Conservation (phyloP, 1,140 invertebrate species). For the Bombus waltoni region DNA sequence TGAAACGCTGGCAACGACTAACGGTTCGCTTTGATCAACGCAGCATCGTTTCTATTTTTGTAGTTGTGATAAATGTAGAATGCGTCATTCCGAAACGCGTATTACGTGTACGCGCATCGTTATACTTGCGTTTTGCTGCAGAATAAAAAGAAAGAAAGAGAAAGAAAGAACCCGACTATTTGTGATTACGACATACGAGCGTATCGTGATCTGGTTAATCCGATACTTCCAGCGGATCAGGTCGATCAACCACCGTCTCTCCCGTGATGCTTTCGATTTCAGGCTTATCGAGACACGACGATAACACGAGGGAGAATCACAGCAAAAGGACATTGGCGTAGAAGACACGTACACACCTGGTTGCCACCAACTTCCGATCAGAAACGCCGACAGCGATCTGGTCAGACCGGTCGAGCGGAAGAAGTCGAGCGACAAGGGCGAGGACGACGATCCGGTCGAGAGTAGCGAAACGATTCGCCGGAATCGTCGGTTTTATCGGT, state of each 20-base stretch:
- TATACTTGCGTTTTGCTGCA: too few relatives aligned
- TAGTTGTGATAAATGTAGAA: constrained; percentile 22
- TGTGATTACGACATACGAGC: neutral
- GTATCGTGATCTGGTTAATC: neutral
- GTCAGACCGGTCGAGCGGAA: constrained; percentile 60
- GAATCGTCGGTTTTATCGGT: constrained; percentile 10
- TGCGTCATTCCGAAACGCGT: neutral
- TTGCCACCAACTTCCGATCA: constrained; percentile 27
- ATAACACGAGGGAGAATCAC: neutral
- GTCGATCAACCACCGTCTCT: neutral
- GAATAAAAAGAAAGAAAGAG: neutral
- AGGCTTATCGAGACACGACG: constrained; percentile 22
- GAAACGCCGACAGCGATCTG: constrained; percentile 24
- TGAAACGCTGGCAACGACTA: constrained; percentile 51
- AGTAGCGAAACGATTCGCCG: constrained; percentile 39
- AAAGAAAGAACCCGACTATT: neutral
- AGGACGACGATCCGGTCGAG: neutral
- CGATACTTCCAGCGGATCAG: neutral
- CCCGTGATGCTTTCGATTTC: constrained; percentile 39
- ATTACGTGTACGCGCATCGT: too few relatives aligned
- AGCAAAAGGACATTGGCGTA: neutral
- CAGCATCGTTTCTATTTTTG: constrained; percentile 47
- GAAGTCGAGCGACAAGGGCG: constrained; percentile 14
- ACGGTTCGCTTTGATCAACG: constrained; percentile 55
- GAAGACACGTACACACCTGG: constrained; percentile 19